phyloP scores from a whole-genome alignment of 2,888 invertebrate species.

The Shargacucullia verbasci region DNA sequence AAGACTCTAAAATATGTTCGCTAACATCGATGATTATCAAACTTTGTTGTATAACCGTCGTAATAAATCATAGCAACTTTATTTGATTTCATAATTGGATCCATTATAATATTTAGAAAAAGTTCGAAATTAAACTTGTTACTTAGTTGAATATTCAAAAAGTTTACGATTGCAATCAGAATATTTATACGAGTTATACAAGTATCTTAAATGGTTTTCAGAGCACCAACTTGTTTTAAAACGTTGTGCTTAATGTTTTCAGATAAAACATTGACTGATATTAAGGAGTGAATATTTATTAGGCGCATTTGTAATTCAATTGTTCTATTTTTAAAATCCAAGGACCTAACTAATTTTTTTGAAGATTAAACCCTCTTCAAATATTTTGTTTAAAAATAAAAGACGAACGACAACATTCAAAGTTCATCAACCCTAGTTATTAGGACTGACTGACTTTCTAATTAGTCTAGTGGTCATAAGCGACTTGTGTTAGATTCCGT shows the following conservation, averaged over 20 bases:
- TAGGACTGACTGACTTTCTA: too few species aligned
- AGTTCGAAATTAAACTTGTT: conserved; percentile 55
- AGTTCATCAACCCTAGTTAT: too few species aligned
- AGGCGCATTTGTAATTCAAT: background rate
- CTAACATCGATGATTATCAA: conserved; percentile 22
- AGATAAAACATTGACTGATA: conserved; percentile 21
- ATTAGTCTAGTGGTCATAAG: too few species aligned
- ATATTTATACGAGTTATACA: conserved; percentile 42
- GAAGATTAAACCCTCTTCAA: too few species aligned
- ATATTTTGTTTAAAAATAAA: too few species aligned
- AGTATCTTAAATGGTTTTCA: conserved; percentile 35
- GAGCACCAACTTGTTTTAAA: conserved; percentile 31
- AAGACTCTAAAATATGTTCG: conserved; percentile 7
- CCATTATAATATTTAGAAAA: conserved; percentile 57
- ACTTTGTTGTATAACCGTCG: conserved; percentile 32
- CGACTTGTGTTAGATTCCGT: too few species aligned
- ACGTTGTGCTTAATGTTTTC: conserved; percentile 40
- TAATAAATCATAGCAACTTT: conserved; percentile 48
- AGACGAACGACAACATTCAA: too few species aligned
- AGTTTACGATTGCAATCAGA: conserved; percentile 56
- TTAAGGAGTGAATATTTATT: conserved; percentile 9
- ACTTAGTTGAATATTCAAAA: conserved; percentile 59
- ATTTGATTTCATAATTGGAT: conserved; percentile 46
- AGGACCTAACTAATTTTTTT: too few species aligned
- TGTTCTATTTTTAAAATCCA: background rate